Evolutionary conservation across 1,140 invertebrate genomes (phyloP).

Genomic region (Aphelenchoides besseyi): DNA sequence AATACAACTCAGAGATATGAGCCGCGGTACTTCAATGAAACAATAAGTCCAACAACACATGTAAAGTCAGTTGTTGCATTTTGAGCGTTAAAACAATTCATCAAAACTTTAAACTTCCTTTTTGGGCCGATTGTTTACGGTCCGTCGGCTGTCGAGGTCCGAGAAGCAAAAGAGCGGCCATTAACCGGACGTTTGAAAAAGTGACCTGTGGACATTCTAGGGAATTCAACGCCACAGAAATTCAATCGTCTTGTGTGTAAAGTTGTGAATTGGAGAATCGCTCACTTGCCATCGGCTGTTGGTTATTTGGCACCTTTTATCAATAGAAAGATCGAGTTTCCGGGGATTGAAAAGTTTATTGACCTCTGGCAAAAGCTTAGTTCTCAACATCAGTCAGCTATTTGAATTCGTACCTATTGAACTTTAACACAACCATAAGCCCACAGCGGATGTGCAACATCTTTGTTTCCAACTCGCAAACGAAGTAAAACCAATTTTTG

Average conservation of each 20-base stretch:
- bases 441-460: background rate
- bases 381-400: background rate
- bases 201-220: background rate
- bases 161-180: background rate
- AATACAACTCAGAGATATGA: too few relatives aligned
- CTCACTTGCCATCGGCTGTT: too few relatives aligned
- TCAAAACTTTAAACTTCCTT: background rate
- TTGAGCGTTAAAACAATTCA: background rate
- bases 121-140: background rate
- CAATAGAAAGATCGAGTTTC: background rate
- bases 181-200: background rate
- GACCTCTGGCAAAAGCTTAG: background rate
- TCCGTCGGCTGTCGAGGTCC: background rate
- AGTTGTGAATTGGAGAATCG: too few relatives aligned
- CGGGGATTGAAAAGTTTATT: conserved; percentile 4
- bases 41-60: background rate
- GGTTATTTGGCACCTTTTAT: too few relatives aligned
- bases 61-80: background rate
- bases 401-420: too few relatives aligned
- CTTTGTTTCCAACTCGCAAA: background rate
- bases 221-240: background rate
- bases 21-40: too few relatives aligned
- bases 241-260: background rate
- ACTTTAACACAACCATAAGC: background rate
- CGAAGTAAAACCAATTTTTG: background rate